phyloP scores from a whole-genome alignment of 2,888 invertebrate genomes.

The Archips crataeganus region DNA sequence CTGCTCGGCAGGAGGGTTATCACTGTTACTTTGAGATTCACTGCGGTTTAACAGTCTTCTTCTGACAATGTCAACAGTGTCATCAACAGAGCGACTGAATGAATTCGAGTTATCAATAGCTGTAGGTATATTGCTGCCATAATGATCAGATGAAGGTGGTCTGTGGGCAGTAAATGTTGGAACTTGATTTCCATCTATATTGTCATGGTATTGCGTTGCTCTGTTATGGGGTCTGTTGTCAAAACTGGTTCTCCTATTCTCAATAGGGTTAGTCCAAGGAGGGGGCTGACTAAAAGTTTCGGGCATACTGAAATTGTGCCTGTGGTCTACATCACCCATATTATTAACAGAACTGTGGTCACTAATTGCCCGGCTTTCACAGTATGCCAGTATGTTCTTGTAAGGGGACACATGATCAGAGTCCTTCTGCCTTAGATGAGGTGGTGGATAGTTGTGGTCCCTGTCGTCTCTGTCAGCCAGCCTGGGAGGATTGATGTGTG shows the following conservation, averaged over 20 bases:
- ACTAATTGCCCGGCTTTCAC: constrained; percentile 49
- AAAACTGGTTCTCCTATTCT: constrained; percentile 53
- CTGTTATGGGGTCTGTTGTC: constrained; percentile 57
- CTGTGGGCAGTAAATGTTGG: constrained; percentile 70
- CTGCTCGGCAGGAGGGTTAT: constrained; percentile 51
- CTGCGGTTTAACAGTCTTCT: constrained; percentile 69
- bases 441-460: constrained; percentile 51
- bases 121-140: constrained; percentile 65
- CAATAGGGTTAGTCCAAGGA: constrained; percentile 59
- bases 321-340: constrained; percentile 74
- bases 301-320: constrained; percentile 50
- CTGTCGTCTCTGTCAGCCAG: constrained; percentile 54
- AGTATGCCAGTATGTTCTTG: constrained; percentile 49
- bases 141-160: constrained; percentile 80
- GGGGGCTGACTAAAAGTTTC: constrained; percentile 48
- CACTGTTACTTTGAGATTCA: constrained; percentile 58
- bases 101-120: constrained; percentile 69
- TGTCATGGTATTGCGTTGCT: constrained; percentile 53
- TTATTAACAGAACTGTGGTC: constrained; percentile 61
- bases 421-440: constrained; percentile 52
- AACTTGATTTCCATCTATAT: constrained; percentile 55
- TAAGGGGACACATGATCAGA: constrained; percentile 48
- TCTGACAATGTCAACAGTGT: constrained; percentile 78
- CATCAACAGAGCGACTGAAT: constrained; percentile 76
- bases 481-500: constrained; percentile 5